Conservation (phyloP, 2,113 vertebrate species). For the Alethe diademata region DNA sequence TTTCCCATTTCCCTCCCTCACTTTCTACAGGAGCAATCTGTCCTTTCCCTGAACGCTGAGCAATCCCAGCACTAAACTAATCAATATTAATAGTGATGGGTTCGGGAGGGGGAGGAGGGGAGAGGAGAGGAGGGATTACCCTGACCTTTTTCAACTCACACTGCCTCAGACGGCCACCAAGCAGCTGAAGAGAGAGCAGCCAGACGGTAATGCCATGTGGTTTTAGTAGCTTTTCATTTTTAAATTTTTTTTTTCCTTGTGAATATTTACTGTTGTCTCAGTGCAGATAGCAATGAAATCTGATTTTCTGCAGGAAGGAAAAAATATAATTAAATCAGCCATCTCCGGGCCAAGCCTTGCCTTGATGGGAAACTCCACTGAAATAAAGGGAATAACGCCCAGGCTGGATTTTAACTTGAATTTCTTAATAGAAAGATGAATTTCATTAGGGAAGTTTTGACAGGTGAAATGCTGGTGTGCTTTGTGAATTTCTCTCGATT, state of each 20-base stretch:
- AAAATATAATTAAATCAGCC: background rate
- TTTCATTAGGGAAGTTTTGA: conserved; percentile 13
- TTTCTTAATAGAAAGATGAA: background rate
- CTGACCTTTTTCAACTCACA: conserved; percentile 63
- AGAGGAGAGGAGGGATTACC: conserved; percentile 62
- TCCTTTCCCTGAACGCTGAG: conserved; percentile 34
- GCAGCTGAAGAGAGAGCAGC: conserved; percentile 67
- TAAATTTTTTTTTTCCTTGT: background rate
- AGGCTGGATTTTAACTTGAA: conserved; percentile 1
- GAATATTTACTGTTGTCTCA: conserved; percentile 43
- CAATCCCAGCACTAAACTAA: conserved; percentile 51
- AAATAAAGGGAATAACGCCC: background rate
- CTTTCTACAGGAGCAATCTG: conserved; percentile 32
- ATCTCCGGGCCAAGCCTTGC: background rate
- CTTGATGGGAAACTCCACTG: background rate
- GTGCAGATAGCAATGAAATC: conserved; percentile 14
- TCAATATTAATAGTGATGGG: conserved; percentile 71
- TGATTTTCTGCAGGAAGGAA: conserved; percentile 20
- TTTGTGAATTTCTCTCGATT: background rate
- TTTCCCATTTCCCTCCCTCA: background rate
- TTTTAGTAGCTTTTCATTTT: conserved; percentile 39
- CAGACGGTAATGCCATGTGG: conserved; percentile 66
- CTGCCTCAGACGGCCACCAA: conserved; percentile 63
- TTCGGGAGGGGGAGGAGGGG: background rate
- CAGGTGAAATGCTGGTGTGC: background rate